These are phyloP conservation scores for Lucinisca nassula DNA, from an alignment of 2,888 invertebrate species.

Conservation along the genomic window DNA sequence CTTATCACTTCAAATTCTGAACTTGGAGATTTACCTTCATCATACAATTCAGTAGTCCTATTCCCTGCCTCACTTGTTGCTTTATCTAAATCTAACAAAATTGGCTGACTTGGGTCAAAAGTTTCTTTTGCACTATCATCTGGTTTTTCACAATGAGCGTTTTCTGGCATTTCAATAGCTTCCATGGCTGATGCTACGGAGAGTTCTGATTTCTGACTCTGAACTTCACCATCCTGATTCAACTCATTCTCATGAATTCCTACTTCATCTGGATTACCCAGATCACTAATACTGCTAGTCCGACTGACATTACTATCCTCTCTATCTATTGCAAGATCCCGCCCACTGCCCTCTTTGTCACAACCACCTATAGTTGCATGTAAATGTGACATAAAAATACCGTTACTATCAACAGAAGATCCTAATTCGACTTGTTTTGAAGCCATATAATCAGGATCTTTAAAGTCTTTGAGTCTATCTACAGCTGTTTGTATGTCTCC, in stretches of 20 bases:
- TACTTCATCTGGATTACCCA: constrained; percentile 73
- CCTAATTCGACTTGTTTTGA: constrained; percentile 82
- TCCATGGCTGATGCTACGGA: constrained; percentile 83
- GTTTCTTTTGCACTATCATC: background rate
- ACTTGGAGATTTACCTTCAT: constrained; percentile 89
- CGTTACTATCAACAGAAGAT: constrained; percentile 86
- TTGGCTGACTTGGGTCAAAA: background rate
- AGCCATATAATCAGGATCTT: constrained; percentile 83
- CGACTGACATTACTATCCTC: constrained; percentile 74
- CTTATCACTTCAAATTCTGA: constrained; percentile 95
- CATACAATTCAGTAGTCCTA: background rate
- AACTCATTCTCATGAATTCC: constrained; percentile 51
- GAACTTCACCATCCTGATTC: constrained; percentile 62
- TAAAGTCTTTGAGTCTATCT: constrained; percentile 83
- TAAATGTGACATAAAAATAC: constrained; percentile 76
- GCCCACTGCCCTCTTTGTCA: constrained; percentile 53
- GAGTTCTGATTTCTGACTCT: constrained; percentile 67
- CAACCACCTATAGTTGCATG: constrained; percentile 59
- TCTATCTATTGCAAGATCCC: constrained; percentile 65
- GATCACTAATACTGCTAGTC: constrained; percentile 82
- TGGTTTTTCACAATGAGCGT: constrained; percentile 15
- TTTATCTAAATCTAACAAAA: background rate
- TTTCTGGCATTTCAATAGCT: constrained; percentile 65
- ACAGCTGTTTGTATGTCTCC: constrained; percentile 78
- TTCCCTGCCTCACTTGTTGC: background rate